Evolutionary conservation across 53 echinoderm and acorn worm genomes (phyloP).

Genomic region (Glandiceps talaboti): DNA sequence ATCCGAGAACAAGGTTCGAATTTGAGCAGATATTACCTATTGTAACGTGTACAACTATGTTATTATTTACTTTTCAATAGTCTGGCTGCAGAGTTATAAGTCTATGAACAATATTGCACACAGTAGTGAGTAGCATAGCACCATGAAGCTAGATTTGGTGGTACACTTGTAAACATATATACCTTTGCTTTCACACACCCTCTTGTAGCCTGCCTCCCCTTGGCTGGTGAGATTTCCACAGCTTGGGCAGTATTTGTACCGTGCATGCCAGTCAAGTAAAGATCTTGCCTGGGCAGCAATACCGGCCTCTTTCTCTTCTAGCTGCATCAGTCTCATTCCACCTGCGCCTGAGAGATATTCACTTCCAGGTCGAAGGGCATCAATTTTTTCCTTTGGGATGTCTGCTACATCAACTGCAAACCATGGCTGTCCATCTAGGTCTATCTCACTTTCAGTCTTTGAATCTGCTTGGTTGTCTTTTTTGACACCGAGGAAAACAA

Average conservation of each 20-base stretch:
- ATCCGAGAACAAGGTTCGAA: too few species aligned
- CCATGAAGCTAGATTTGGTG: too few species aligned
- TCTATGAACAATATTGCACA: too few species aligned
- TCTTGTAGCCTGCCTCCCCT: conserved; percentile 85
- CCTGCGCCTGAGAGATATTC: conserved; percentile 42
- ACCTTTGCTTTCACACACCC: conserved; percentile 43
- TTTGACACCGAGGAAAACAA: conserved; percentile 43
- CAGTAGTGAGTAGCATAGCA: too few species aligned
- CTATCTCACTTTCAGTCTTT: neutral
- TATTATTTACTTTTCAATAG: too few species aligned
- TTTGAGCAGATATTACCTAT: too few species aligned
- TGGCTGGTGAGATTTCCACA: conserved; percentile 54
- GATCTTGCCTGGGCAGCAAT: conserved; percentile 76
- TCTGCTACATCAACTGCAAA: conserved; percentile 66
- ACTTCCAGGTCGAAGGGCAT: conserved; percentile 28
- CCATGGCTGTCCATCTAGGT: conserved; percentile 32
- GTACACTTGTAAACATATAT: too few species aligned
- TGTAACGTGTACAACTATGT: too few species aligned
- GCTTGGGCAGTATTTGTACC: conserved; percentile 91
- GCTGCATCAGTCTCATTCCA: conserved; percentile 48
- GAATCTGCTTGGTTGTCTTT: neutral
- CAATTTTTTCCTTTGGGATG: conserved; percentile 30
- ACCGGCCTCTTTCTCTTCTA: conserved; percentile 57
- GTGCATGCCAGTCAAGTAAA: conserved; percentile 71
- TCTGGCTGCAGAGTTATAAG: too few species aligned